Evolutionary conservation across 2,888 invertebrate genomes (phyloP), one percentile per base, ranked within the genome.

Genomic region (Spialia ferax): DNA sequence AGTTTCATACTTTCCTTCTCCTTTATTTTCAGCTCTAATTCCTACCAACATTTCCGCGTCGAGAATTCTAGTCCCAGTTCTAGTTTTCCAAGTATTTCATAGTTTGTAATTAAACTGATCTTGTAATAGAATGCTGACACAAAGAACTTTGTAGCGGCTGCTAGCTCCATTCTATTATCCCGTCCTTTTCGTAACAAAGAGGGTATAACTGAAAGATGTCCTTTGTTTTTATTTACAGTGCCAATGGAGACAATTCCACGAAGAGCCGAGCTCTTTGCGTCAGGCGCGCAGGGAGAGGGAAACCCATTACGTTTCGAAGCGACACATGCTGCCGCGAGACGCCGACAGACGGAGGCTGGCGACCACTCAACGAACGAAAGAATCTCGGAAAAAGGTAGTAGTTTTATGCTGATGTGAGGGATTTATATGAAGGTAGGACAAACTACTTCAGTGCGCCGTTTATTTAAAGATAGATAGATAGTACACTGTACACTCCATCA

Each of bases 331-430:
- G 8, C 78, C 80, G 0, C 68, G 75, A 7, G 85, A 85, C 8
- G 67, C 71, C 1, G 87, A 87, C 1, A 26, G 69, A 0, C 87
- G 81, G 70, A 82, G 81, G 70, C 71, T 85, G 52, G 38, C 74
- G 1, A 81, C 85, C 0, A 84, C 88, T 0, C 73, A 69, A 2
- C 79, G 82, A 45, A 70, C 79, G 0, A 80, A 87, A 50, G 89
- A 89, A 4, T 32, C 81, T 0, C 82, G 86, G 48, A 90, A 88
- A 79, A 91, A 90, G 83, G 91, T 86, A 35, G 11, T 35, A 10
- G 32, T 45, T 45, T 32, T 35, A 38, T 56, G 45, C 3, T 45
- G 15, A 45, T 50, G 15, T n/a, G 15, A 20, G 11, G 1, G 10
- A 20, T 10, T 18, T 18, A 18, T 6, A 8, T 7, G 5, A 32